Percentiles rank a stretch among this genome's conserved stretches.
These are phyloP conservation scores for Synanthedon formicaeformis DNA, from an alignment of 2,888 invertebrate species.

Conservation along the genomic window DNA sequence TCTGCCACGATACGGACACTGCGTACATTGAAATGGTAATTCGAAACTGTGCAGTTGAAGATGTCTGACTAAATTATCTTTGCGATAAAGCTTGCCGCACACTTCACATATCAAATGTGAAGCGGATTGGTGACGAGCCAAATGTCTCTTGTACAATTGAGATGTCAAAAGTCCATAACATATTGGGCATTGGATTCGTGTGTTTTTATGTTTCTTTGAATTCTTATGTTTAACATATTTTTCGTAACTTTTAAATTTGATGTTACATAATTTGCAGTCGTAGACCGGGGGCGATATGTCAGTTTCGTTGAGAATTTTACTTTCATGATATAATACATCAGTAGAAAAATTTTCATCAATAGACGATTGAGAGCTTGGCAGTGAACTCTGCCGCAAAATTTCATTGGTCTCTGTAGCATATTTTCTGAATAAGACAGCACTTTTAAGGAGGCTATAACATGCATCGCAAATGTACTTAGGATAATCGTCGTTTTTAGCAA, in stretches of 20 bases:
- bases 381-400: constrained; percentile 13
- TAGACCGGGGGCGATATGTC: neutral
- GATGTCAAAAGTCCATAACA: constrained; percentile 19
- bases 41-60: constrained; percentile 31
- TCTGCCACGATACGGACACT: constrained; percentile 38
- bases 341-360: neutral
- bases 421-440: constrained; percentile 31
- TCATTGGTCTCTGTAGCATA: constrained; percentile 28
- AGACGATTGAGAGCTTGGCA: neutral
- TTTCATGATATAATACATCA: constrained; percentile 1
- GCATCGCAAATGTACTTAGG: constrained; percentile 32
- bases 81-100: constrained; percentile 39
- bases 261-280: constrained; percentile 13
- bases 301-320: constrained; percentile 1
- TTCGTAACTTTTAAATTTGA: constrained; percentile 11
- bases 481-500: constrained; percentile 25
- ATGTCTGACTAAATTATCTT: constrained; percentile 38
- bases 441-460: constrained; percentile 26
- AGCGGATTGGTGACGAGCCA: constrained; percentile 20
- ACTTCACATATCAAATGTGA: constrained; percentile 38
- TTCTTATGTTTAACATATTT: constrained; percentile 19
- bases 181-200: constrained; percentile 20
- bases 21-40: constrained; percentile 34
- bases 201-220: constrained; percentile 19
- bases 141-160: constrained; percentile 27